Conservation (phyloP, 2,888 invertebrate genomes). For the Gryllus longicercus region DNA sequence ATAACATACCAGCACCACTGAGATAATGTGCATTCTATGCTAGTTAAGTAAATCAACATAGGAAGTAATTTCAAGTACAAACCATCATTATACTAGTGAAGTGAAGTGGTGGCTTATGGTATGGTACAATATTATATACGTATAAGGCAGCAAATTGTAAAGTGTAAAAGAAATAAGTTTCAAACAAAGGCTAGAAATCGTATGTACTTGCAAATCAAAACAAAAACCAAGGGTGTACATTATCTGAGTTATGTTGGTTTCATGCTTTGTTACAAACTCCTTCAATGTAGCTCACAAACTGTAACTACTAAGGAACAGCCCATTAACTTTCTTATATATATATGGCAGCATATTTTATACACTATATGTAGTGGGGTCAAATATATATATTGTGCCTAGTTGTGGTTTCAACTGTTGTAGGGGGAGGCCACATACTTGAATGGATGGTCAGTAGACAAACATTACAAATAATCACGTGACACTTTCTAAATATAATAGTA, state of each 20-base stretch:
- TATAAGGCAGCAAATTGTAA: too few species aligned
- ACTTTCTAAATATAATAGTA: slow-evolving; percentile 30
- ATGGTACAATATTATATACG: too few species aligned
- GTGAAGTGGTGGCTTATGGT: too few species aligned
- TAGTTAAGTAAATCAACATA: too few species aligned
- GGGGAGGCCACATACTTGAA: slow-evolving; percentile 28
- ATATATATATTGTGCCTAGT: slow-evolving; percentile 28
- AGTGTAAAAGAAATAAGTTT: too few species aligned
- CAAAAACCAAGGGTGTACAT: neutral
- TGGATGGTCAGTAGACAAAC: slow-evolving; percentile 28
- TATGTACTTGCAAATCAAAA: too few species aligned
- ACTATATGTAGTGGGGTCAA: slow-evolving; percentile 26
- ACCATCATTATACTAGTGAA: too few species aligned
- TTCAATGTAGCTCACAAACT: neutral
- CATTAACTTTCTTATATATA: slow-evolving; percentile 23
- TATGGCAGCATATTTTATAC: slow-evolving; percentile 32
- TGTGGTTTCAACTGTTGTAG: slow-evolving; percentile 29
- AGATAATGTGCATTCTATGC: neutral
- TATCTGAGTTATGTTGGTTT: neutral
- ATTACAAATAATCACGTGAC: slow-evolving; percentile 26
- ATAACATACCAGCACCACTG: neutral
- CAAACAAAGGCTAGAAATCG: too few species aligned
- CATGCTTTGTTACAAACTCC: neutral
- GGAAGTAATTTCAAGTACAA: too few species aligned
- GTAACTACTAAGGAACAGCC: slow-evolving; percentile 25